Evolutionary conservation across 2,113 vertebrate genomes (phyloP), one percentile per base, ranked within the genome.

Genomic region (Dissostichus mawsoni): DNA sequence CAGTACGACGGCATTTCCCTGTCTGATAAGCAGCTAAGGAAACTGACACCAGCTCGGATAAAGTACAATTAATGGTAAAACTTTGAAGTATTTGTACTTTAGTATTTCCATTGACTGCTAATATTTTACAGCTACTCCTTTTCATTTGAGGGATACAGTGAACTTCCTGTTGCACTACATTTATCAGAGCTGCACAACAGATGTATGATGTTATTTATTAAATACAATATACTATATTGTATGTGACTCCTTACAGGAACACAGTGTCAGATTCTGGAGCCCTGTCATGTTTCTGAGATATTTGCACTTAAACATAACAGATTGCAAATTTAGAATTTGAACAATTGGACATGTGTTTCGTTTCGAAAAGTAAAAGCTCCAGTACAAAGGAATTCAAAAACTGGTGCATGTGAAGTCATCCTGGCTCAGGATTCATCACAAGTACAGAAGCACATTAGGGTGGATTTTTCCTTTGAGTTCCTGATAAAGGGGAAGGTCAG

Each of bases 381-480:
- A 62, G 20, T 47, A 62, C 11, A 53, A 47, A 62, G 33, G 16
- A 63, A 47, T 52, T 69, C 29, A 29, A 25, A 29, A n/a, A 18
- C 3, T 29, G 29, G 29, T 29, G 16, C 44, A 20, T 3, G 51
- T 25, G 41, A 44, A 23, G 3, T 45, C 23, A 51, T 14, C 51
- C 36, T 17, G 17, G 29, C 61, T 13, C 7, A 5, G 4, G 23
- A 36, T 29, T 69, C 23, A 9, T 33, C 50, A 23, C 41, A 52
- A 59, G 64, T n/a, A 61, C 53, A 74, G 59, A 33, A 33, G 56
- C 65, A 18, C 13, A 0, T 41, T 41, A 41, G 36, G 36, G 73
- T 69, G 76, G 74, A 74, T 58, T 69, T 77, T 85, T 69, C 83
- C 80, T 70, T 80, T 53, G n/a, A 59, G 45, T 44, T 57, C 3